Base-by-base conservation (phyloP, 2,113 vertebrate genomes). In the Cervus canadensis region DNA sequence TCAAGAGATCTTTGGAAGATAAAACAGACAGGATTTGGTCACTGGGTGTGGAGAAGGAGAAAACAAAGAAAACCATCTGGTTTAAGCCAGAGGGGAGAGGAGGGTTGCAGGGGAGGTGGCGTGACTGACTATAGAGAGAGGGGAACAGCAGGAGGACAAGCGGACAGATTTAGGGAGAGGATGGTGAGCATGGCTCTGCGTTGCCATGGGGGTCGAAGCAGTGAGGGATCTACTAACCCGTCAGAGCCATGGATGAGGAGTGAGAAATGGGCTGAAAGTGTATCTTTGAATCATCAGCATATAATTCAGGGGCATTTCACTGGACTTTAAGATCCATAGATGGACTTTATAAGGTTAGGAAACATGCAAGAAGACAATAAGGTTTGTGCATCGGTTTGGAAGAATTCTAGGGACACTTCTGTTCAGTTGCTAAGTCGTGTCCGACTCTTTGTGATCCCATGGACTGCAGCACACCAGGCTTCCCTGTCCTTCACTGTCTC, bases 271-370 rank as follows among this genome's bases (percentile, higher is more conserved):
- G 3, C 5, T 9, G 17, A 83, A 50, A 90, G 0, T 45, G 19
- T 14, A 2, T 33, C 54, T 60, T 19, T 1, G 6, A 43, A 87
- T 59, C 30, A 92, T 71, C 54, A 76, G 60, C 23, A 16, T 40
- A 54, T 28, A 86, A 82, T 23, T 62, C 45, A 30, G 43, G 45
- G 60, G 23, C 87, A 82, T 89, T 88, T 81, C 50, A 56, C 33
- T 83, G 81, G 81, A n/a, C 50, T 56, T 83, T 36, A 83, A 36
- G 52, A 36, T n/a, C 33, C 21, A 56, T 1, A 26, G 33, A 56
- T 15, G 33, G 19, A 26, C 30, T 56, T 94, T 36, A n/a, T 74
- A 89, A 71, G 30, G 45, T 79, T 62, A 89, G 89, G 56, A 95
- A 86, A 43, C 7, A 2, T 60, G 17, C 88, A 52, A 81, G 40